Evolutionary conservation across 2,888 invertebrate species (phyloP).

Genomic region (Harpalus rubripes): DNA sequence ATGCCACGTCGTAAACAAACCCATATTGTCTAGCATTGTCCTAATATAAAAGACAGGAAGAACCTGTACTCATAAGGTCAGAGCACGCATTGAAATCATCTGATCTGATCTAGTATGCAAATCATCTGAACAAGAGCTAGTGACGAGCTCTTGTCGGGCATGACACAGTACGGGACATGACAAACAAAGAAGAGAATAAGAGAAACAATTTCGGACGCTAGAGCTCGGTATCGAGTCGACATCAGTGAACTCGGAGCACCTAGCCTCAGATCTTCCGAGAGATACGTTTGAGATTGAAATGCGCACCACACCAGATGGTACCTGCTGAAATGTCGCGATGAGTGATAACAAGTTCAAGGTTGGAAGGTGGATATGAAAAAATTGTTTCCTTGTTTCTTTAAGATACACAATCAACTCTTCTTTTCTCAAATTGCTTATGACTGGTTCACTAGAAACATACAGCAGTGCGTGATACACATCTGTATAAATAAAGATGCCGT

Average conservation of each 20-base stretch:
- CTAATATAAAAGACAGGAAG: conserved; percentile 26
- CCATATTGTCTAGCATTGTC: background rate
- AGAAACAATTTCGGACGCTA: conserved; percentile 51
- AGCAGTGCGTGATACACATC: no score
- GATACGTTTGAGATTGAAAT: conserved; percentile 54
- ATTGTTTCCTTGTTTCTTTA: conserved; percentile 11
- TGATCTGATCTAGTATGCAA: conserved; percentile 50
- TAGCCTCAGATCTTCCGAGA: background rate
- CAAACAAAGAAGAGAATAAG: conserved; percentile 40
- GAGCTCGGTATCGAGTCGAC: conserved; percentile 9
- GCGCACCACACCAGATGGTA: conserved; percentile 34
- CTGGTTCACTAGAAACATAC: background rate
- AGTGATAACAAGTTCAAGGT: conserved; percentile 51
- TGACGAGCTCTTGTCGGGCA: conserved; percentile 4
- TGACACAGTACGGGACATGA: conserved; percentile 1
- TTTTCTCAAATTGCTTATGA: background rate
- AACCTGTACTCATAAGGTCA: conserved; percentile 52
- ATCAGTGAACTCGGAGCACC: conserved; percentile 44
- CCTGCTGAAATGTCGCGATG: conserved; percentile 48
- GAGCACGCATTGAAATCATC: conserved; percentile 30
- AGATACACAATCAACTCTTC: background rate
- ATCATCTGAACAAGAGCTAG: conserved; percentile 30
- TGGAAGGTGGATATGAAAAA: background rate
- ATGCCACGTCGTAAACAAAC: background rate
- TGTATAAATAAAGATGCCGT: no score